Conservation (phyloP, 2,797 vertebrate species). For the Galaxias olidus region DNA sequence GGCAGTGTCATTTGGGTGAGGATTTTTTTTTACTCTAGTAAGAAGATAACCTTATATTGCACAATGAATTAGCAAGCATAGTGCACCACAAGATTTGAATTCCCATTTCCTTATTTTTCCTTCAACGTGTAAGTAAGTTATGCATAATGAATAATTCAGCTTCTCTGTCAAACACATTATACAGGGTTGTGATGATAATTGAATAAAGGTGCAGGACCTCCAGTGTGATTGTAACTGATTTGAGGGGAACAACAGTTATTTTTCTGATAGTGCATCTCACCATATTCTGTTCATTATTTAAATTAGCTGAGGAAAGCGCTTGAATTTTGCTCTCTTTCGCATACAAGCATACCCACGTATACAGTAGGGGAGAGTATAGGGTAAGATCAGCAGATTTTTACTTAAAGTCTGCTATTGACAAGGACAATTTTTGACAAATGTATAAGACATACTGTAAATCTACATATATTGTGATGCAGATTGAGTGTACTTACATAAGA, state of each 20-base stretch:
- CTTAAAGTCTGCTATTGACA: neutral
- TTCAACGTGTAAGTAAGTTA: constrained; percentile 52
- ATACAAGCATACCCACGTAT: neutral
- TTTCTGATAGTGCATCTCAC: constrained; percentile 40
- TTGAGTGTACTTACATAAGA: too few relatives aligned
- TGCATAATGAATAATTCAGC: constrained; percentile 73
- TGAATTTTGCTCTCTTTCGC: constrained; percentile 3
- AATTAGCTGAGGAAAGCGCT: constrained; percentile 28
- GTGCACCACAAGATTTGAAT: constrained; percentile 42
- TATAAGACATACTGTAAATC: too few relatives aligned
- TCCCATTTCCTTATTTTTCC: constrained; percentile 39
- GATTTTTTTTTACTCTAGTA: too few relatives aligned
- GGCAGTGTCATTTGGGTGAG: too few relatives aligned
- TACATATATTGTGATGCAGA: too few relatives aligned
- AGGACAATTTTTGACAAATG: too few relatives aligned
- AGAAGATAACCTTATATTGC: constrained; percentile 2
- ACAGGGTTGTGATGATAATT: constrained; percentile 58
- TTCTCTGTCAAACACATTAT: constrained; percentile 24
- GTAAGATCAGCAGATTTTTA: neutral
- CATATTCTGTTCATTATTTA: constrained; percentile 51
- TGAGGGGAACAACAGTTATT: constrained; percentile 49
- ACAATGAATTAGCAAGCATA: constrained; percentile 49
- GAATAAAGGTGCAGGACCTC: constrained; percentile 61
- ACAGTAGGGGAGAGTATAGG: neutral
- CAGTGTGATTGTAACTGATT: constrained; percentile 58